These are phyloP conservation scores for Podilymbus podiceps DNA, from an alignment of 2,113 vertebrate genomes.

Conservation along the genomic window DNA sequence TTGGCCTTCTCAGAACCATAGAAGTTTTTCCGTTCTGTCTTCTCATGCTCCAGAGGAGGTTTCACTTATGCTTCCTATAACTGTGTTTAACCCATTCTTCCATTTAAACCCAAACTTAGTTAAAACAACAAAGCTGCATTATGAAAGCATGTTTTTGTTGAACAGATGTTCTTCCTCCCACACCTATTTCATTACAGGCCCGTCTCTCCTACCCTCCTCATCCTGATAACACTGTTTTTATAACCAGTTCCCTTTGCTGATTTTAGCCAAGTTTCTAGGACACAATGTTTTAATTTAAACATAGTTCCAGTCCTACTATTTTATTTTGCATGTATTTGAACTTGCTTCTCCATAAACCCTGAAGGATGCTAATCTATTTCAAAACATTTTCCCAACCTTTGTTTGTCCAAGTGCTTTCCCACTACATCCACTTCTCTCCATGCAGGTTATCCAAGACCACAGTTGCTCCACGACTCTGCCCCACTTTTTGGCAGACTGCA, in stretches of 20 bases:
- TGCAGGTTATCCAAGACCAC: neutral
- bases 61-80: neutral
- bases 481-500: neutral
- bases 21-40: neutral
- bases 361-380: neutral
- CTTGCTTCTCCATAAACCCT: neutral
- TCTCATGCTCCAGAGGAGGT: neutral
- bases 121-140: constrained; percentile 9
- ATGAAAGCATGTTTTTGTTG: constrained; percentile 8
- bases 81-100: neutral
- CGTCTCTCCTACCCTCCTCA: neutral
- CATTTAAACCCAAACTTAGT: neutral
- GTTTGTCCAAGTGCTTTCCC: constrained; percentile 7
- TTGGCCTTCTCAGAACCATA: neutral
- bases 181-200: neutral
- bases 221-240: neutral
- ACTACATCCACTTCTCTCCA: neutral
- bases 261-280: constrained; percentile 29
- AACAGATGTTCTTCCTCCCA: constrained; percentile 23
- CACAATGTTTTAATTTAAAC: constrained; percentile 31
- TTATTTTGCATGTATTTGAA: constrained; percentile 4
- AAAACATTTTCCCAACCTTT: constrained; percentile 2
- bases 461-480: neutral
- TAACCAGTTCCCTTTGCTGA: neutral
- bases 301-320: neutral